Conservation (phyloP, 2,797 vertebrate genomes). For the Clarias pachynema region DNA sequence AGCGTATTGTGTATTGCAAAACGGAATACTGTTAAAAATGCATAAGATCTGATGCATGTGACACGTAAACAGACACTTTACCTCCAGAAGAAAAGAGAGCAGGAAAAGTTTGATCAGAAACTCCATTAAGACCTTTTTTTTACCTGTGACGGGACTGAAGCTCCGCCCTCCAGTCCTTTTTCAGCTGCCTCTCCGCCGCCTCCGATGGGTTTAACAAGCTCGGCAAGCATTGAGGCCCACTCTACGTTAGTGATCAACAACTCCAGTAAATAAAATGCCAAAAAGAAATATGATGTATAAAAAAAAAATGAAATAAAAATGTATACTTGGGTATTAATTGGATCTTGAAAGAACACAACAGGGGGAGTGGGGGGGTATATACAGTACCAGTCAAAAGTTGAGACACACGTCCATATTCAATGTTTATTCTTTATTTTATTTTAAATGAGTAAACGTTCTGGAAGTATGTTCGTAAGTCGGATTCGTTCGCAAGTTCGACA, state of each 20-base stretch:
- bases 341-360: too few relatives aligned
- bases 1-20: neutral
- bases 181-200: conserved; percentile 61
- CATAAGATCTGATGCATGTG: neutral
- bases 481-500: too few relatives aligned
- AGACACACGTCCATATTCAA: too few relatives aligned
- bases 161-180: conserved; percentile 63
- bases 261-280: neutral
- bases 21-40: neutral
- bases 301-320: neutral
- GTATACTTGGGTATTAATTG: too few relatives aligned
- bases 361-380: too few relatives aligned
- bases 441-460: too few relatives aligned
- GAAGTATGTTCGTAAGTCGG: too few relatives aligned
- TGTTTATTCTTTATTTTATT: too few relatives aligned
- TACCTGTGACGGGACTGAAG: conserved; percentile 72
- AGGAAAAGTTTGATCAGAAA: conserved; percentile 28
- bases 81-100: conserved; percentile 35
- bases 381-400: too few relatives aligned
- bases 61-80: conserved; percentile 32
- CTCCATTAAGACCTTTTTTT: conserved; percentile 58
- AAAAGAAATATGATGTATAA: too few relatives aligned
- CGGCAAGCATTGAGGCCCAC: conserved; percentile 60
- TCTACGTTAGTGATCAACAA: conserved; percentile 57
- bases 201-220: conserved; percentile 53